These are phyloP conservation scores for Parauchenoglanis ngamensis DNA, from an alignment of 2,797 vertebrate genomes.

Conservation along the genomic window DNA sequence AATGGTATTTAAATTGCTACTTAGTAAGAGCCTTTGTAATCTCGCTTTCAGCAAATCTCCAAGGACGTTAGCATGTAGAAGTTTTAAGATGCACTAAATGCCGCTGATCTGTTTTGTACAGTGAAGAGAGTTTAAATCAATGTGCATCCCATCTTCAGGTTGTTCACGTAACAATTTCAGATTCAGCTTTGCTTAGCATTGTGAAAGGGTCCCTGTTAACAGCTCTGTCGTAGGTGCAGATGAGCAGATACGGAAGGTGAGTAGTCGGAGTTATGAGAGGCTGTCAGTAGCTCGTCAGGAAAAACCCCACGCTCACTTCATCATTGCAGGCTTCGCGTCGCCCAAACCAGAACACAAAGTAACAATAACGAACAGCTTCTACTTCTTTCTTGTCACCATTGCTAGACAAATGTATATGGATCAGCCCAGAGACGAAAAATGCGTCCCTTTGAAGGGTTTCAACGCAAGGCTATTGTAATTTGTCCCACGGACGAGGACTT, in stretches of 20 bases:
- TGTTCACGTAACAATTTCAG: neutral
- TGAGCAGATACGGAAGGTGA: conserved; percentile 63
- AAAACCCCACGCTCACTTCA: conserved; percentile 76
- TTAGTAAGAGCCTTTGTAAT: neutral
- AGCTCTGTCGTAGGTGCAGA: neutral
- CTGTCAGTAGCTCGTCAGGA: conserved; percentile 74
- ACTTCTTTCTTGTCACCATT: conserved; percentile 84
- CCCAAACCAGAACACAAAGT: conserved; percentile 76
- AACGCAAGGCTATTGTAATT: conserved; percentile 95
- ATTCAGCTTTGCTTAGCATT: neutral
- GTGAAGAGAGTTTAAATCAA: neutral
- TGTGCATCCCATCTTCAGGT: neutral
- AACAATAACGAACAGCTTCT: conserved; percentile 75
- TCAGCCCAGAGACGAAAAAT: conserved; percentile 97
- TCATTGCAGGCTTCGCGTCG: conserved; percentile 76
- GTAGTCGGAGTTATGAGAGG: conserved; percentile 64
- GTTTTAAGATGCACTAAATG: too few relatives aligned
- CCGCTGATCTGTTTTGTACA: neutral
- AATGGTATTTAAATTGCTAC: neutral
- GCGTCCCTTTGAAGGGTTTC: conserved; percentile 97
- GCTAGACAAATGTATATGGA: conserved; percentile 96
- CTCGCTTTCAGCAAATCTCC: neutral
- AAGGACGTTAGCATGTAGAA: neutral
- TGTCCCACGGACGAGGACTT: conserved; percentile 94
- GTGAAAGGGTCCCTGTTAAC: conserved; percentile 6